Base-by-base conservation (phyloP, 2,888 invertebrate species). In the Dioctria rufipes region DNA sequence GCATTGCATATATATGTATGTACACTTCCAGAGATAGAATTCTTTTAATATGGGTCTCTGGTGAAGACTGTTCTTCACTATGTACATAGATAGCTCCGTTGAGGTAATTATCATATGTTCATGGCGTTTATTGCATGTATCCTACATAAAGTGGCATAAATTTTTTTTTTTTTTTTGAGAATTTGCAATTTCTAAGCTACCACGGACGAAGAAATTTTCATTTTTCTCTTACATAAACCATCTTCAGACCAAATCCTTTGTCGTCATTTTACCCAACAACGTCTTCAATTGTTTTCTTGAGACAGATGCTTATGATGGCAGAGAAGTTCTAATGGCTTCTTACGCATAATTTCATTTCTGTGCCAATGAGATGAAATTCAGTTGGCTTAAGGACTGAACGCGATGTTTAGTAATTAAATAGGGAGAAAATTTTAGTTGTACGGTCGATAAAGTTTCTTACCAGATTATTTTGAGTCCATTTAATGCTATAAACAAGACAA, bases 311-410 rank as follows among this genome's bases (percentile, higher is more conserved):
- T 65, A 65, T 40, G 25, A 25, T 9, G 49, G 9, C 49, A 46
- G 49, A 46, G 49, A 25, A 25, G 25, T 25, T 25, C 25, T 25
- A 69, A 69, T 69, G 51, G 69, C 9, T 51, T 69, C 69, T 69
- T 43, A 69, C 69, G 69, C 69, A 69, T 69, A 69, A 69, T 69
- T 69, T 69, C 69, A 69, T 69, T 69, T 54, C 69, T 51, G 69
- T 51, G 69, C 69, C 69, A 46, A 25, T 13, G 39, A 39, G 40
- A 42, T 66, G 13, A 25, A 13, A 66, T 69, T 69, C 25, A 2
- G 39, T 11, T 8, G 51, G 69, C 69, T 69, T 69, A 69, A 8
- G 39, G 51, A 4, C 51, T 51, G 13, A 51, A 51, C 51, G 49
- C 25, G 43, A 37, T 51, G 51, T 13, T 25, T 49, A 25, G 69